Evolutionary conservation across 2,797 vertebrate species (phyloP).

Genomic region (Buphagus erythrorhynchus): DNA sequence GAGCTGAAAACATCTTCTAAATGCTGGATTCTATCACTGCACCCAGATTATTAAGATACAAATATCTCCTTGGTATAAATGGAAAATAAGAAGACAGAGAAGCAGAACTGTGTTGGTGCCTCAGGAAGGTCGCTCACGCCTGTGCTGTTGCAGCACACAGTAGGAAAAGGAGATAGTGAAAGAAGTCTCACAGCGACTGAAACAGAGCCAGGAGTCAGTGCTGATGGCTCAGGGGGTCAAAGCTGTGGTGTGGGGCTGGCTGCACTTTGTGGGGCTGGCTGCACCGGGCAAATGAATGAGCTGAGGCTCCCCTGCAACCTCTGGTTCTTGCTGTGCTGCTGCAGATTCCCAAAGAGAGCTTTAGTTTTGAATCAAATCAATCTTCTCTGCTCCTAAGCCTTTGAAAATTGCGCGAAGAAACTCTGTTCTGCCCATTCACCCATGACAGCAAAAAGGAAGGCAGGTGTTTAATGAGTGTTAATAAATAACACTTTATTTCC

Average conservation of each 20-base stretch:
- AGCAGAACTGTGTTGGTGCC: not conserved
- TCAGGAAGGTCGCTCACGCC: not conserved
- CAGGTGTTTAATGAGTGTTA: not conserved
- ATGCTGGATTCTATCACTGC: not conserved
- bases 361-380: not conserved
- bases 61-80: not conserved
- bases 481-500: constrained; percentile 30
- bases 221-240: not conserved
- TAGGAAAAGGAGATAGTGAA: not conserved
- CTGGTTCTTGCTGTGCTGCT: not conserved
- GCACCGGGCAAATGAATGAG: rapidly evolving
- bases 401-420: not conserved
- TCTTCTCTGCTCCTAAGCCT: not conserved
- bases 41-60: not conserved
- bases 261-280: not conserved
- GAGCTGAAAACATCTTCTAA: not conserved
- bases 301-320: not conserved
- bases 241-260: not conserved
- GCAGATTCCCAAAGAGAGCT: not conserved
- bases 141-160: not conserved
- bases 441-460: not conserved
- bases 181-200: not conserved
- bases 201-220: not conserved
- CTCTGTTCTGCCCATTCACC: not conserved
- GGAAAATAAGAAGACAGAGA: not conserved